A percentile compares a stretch with the other conserved stretches of the same genome.
These are phyloP conservation scores for Magallana angulata DNA, from an alignment of 1,140 invertebrate species.

Conservation along the genomic window DNA sequence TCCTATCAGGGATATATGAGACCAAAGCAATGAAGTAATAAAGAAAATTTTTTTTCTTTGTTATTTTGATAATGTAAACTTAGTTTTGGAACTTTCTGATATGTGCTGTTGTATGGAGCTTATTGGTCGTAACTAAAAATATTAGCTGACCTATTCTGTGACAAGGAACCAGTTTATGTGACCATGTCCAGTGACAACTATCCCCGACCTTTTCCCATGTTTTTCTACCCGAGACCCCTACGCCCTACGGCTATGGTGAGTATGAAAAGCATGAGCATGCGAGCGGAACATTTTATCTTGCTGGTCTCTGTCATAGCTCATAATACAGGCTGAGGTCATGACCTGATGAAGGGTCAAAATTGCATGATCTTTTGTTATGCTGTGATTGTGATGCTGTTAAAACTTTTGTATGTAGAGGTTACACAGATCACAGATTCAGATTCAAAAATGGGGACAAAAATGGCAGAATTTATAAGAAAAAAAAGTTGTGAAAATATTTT, in stretches of 20 bases:
- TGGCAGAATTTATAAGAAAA: no score
- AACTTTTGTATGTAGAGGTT: no score
- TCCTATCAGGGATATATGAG: background rate
- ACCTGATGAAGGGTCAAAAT: no score
- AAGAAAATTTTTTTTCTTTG: background rate
- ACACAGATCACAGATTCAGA: no score
- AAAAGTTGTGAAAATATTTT: no score
- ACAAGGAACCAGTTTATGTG: background rate
- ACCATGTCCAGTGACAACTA: conserved; percentile 12
- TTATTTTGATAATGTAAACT: background rate
- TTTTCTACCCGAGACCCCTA: conserved; percentile 55
- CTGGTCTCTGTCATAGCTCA: no score
- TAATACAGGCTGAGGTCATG: no score
- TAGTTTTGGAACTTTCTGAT: background rate
- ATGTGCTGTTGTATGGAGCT: background rate
- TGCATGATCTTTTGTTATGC: no score
- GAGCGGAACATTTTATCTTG: no score
- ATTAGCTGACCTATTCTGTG: background rate
- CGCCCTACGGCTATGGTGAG: conserved; percentile 41
- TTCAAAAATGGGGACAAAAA: no score
- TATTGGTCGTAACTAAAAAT: background rate
- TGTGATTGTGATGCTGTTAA: no score
- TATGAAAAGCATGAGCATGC: background rate
- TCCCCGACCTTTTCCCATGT: conserved; percentile 49
- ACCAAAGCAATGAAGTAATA: conserved; percentile 5